Base-by-base conservation (phyloP, 2,113 vertebrate genomes). In the Periophthalmus modestus region DNA sequence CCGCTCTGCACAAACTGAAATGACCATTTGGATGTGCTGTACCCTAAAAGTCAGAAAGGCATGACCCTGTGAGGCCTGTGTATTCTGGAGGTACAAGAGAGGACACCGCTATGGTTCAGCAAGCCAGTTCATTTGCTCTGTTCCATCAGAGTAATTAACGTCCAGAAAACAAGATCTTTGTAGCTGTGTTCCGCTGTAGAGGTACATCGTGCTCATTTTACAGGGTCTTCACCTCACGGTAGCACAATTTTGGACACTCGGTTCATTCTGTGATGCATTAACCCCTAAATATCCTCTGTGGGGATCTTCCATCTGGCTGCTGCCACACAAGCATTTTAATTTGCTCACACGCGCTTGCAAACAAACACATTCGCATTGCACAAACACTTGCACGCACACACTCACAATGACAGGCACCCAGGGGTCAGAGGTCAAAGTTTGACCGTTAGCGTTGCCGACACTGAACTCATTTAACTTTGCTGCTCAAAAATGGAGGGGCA, bases 191-290 rank as follows among this genome's bases (percentile, higher is more conserved):
- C 34, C 63, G 57, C 11, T 75, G 1, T 10, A 10, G 68, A 68
- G 1, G 69, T 72, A 28, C 12, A 3, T 19, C 68, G 4, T 34
- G 28, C 23, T 50, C 6, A 54, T 82, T 74, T 39, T 58, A 48
- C 33, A 59, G n/a, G 81, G 74, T 73, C 65, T 62, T 79, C 70
- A 78, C 81, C 82, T 81, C 72, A 21, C n/a, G 73, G 77, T 62
- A 63, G 52, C 63, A 58, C 12, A 18, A 13, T 28, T 28, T 28
- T 28, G 28, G 28, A 28, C 28, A 28, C 28, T 28, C 28, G 48
- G 72, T 63, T 75, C 7, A 69, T 92, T 83, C 80, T 87, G 71
- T 92, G 87, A 92, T 87, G 91, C 87, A 92, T 91, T 92, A 91
- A 92, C 89, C 88, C 89, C 85, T 86, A 87, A 92, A 90, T 85